Percentiles rank a stretch among this genome's conserved stretches.
phyloP scores from a whole-genome alignment of 2,113 vertebrate species.

The Gulo gulo region DNA sequence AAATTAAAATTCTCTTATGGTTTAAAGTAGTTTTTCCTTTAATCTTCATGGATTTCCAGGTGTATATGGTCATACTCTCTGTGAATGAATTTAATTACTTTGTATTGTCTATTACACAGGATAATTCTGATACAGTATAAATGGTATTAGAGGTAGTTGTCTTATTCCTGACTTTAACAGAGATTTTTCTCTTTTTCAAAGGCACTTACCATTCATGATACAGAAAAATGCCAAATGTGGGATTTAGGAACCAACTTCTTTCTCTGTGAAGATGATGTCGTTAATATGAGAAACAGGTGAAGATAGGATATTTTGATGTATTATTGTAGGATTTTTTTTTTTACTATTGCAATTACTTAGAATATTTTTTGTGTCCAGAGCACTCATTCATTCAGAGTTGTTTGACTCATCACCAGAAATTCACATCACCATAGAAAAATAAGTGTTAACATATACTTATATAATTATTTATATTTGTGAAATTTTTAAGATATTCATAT shows the following conservation, averaged over 20 bases:
- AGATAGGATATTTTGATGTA: constrained; percentile 60
- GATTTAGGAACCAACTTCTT: constrained; percentile 98
- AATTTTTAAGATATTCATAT: not conserved
- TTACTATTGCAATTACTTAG: not conserved
- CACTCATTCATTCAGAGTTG: not conserved
- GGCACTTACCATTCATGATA: constrained; percentile 96
- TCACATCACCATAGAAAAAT: not conserved
- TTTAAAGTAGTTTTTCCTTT: not conserved
- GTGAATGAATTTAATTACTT: not conserved
- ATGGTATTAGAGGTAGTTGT: not conserved
- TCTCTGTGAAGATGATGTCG: constrained; percentile 92
- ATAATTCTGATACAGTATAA: not conserved
- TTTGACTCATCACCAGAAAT: constrained; percentile 17
- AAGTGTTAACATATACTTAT: not conserved
- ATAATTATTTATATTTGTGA: not conserved
- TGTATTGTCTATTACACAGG: not conserved
- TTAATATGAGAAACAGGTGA: constrained; percentile 91
- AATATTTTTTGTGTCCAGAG: constrained; percentile 8
- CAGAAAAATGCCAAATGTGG: constrained; percentile 88
- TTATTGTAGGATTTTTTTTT: not conserved
- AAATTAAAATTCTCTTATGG: not conserved
- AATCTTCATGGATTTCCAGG: not conserved
- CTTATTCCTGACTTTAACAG: not conserved
- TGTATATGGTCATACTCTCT: not conserved
- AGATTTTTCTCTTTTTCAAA: constrained; percentile 67